Evolutionary conservation across 2,888 invertebrate species (phyloP).

Genomic region (Candidula unifasciata): DNA sequence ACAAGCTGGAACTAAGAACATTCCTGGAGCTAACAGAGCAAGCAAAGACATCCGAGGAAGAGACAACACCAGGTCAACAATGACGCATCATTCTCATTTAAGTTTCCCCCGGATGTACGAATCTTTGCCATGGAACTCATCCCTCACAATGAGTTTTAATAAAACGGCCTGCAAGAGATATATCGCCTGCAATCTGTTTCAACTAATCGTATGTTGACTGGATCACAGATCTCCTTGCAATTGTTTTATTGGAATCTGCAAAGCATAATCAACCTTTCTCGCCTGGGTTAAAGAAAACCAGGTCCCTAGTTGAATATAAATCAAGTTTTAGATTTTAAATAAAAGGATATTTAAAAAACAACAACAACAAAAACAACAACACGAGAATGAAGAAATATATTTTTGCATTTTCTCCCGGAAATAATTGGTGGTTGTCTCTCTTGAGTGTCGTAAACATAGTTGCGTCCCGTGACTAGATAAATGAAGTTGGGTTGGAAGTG

Average conservation of each 20-base stretch:
- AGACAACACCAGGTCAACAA: not conserved
- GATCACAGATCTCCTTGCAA: not conserved
- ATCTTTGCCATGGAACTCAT: not conserved
- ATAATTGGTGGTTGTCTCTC: not conserved
- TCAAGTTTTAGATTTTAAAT: not conserved
- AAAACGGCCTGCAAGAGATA: not conserved
- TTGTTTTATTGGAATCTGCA: not conserved
- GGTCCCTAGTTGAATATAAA: conserved; percentile 6
- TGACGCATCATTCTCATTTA: not conserved
- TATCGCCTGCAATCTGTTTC: not conserved
- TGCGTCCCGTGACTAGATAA: not conserved
- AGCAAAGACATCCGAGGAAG: not conserved
- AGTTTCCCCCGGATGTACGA: not conserved
- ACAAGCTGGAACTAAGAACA: not conserved
- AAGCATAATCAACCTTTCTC: not conserved
- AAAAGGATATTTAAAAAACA: not conserved
- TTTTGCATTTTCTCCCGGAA: not conserved
- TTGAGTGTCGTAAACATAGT: not conserved
- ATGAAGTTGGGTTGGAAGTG: not conserved
- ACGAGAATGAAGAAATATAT: not conserved
- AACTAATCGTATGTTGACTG: not conserved
- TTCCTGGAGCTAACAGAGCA: not conserved
- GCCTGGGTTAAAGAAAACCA: not conserved
- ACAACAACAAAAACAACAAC: not conserved
- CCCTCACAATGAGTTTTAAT: conserved; percentile 7